Evolutionary conservation across 2,888 invertebrate species (phyloP).

Genomic region (Epinotia bilunana): DNA sequence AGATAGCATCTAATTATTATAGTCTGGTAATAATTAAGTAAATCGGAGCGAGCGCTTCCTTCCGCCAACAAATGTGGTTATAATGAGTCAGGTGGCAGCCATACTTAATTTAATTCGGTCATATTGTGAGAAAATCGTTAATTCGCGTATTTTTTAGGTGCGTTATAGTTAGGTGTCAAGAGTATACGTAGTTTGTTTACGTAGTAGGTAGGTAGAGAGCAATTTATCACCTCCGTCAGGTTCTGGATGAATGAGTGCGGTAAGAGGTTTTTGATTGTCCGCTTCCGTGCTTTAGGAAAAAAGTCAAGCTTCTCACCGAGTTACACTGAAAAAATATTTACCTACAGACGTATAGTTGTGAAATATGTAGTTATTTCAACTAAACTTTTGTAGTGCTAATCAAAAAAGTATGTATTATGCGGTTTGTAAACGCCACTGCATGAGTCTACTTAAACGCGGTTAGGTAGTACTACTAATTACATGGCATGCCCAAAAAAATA

Average conservation of each 20-base stretch:
- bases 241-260: neutral
- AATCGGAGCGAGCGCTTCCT: conserved; percentile 36
- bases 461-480: neutral
- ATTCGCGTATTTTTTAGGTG: neutral
- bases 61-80: conserved; percentile 29
- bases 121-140: neutral
- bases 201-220: too few relatives aligned
- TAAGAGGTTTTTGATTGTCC: neutral
- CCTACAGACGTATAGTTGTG: neutral
- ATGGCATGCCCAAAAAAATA: neutral
- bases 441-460: conserved; percentile 1
- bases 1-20: conserved; percentile 37
- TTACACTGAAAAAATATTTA: neutral
- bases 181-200: neutral
- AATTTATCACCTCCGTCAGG: neutral
- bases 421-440: conserved; percentile 5
- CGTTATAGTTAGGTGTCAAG: neutral
- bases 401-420: neutral
- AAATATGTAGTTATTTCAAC: conserved; percentile 8
- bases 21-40: conserved; percentile 25
- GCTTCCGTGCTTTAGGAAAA: neutral
- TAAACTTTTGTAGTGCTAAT: neutral
- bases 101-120: neutral
- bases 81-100: conserved; percentile 10
- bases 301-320: neutral